Evolutionary conservation across 2,797 vertebrate species (phyloP).

Genomic region (Hafferia zeledoni): DNA sequence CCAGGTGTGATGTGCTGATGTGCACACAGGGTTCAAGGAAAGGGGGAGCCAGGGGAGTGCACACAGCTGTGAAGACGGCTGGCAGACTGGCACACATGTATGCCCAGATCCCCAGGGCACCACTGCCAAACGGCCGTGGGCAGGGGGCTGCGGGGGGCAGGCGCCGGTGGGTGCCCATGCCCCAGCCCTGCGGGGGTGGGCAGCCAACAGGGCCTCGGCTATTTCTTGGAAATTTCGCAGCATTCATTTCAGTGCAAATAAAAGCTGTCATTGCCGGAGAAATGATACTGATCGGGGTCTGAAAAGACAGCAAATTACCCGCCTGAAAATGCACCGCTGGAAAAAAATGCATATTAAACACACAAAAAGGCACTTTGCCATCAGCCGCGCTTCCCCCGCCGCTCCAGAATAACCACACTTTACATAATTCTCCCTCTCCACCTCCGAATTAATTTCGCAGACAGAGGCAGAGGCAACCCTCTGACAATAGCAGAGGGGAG

Average conservation of each 20-base stretch:
- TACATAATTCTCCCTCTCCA: slow-evolving; percentile 75
- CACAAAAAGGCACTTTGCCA: slow-evolving; percentile 81
- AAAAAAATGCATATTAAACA: slow-evolving; percentile 83
- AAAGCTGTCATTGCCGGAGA: slow-evolving; percentile 83
- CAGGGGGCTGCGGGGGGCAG: background rate
- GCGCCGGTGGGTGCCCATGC: background rate
- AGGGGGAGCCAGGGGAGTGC: background rate
- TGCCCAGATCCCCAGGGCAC: background rate
- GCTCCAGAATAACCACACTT: slow-evolving; percentile 69
- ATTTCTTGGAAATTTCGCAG: slow-evolving; percentile 82
- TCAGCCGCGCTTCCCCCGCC: slow-evolving; percentile 71
- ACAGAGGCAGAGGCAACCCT: slow-evolving; percentile 45
- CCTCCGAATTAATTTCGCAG: slow-evolving; percentile 67
- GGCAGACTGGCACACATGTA: rapidly evolving
- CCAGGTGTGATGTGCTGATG: background rate
- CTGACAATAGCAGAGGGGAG: background rate
- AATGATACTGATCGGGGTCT: slow-evolving; percentile 84
- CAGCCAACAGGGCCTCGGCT: slow-evolving; percentile 76
- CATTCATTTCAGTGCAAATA: slow-evolving; percentile 84
- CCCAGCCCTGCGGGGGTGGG: background rate
- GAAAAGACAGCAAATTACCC: slow-evolving; percentile 84
- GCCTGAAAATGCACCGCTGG: slow-evolving; percentile 77
- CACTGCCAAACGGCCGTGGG: background rate
- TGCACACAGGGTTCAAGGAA: background rate
- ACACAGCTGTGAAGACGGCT: rapidly evolving